A percentile compares a stretch with the other conserved stretches of the same genome.
Evolutionary conservation across 2,113 vertebrate genomes (phyloP).

Genomic region (Gobiocypris rarus): DNA sequence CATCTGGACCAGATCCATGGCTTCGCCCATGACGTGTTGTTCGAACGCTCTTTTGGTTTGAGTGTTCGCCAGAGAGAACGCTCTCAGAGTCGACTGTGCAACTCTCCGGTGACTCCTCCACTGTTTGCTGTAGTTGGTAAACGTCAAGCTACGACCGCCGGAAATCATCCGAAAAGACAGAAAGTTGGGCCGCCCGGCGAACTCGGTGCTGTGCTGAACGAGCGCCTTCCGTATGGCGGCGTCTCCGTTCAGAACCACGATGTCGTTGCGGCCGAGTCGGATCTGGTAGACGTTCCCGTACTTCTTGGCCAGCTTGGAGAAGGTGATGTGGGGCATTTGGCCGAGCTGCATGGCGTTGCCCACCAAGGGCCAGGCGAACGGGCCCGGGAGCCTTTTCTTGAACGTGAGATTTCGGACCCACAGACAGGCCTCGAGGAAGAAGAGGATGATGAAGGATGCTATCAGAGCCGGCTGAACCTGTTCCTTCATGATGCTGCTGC

Average conservation of each 20-base stretch:
- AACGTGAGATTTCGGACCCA: constrained; percentile 61
- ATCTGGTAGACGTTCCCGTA: constrained; percentile 81
- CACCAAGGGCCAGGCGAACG: constrained; percentile 76
- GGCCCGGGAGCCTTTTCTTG: constrained; percentile 70
- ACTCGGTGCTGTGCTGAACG: constrained; percentile 76
- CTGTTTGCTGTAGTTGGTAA: constrained; percentile 77
- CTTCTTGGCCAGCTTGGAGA: constrained; percentile 68
- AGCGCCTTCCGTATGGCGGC: constrained; percentile 79
- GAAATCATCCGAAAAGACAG: constrained; percentile 82
- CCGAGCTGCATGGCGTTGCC: constrained; percentile 79
- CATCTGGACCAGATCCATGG: constrained; percentile 74
- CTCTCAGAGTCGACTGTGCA: constrained; percentile 79
- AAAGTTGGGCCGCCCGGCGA: constrained; percentile 87
- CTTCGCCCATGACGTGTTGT: constrained; percentile 79
- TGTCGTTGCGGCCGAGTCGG: constrained; percentile 76
- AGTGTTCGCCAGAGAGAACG: constrained; percentile 79
- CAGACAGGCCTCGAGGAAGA: constrained; percentile 69
- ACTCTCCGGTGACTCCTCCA: constrained; percentile 82
- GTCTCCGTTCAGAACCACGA: constrained; percentile 85
- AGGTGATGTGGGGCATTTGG: constrained; percentile 75
- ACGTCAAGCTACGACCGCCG: constrained; percentile 82
- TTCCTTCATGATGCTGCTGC: constrained; percentile 75
- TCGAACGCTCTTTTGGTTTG: constrained; percentile 77
- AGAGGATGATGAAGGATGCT: constrained; percentile 64
- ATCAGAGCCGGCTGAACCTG: constrained; percentile 69